A percentile compares a stretch with the other conserved stretches of the same genome.
Evolutionary conservation across 2,888 invertebrate genomes (phyloP).

Genomic region (Drepanosiphum platanoidis): DNA sequence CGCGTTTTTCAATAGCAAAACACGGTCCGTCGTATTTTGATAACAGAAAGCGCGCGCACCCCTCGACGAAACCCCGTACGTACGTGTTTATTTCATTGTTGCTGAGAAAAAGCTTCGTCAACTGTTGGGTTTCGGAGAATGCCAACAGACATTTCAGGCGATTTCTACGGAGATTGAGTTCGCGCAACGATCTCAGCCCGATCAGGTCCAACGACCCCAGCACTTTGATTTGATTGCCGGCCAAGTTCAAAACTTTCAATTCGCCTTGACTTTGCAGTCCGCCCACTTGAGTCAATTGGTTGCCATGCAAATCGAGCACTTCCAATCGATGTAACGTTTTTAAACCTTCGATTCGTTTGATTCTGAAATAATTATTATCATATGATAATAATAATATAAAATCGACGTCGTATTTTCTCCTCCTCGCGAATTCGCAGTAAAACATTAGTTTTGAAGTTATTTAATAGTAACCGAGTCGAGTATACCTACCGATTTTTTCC

Average conservation of each 20-base stretch:
- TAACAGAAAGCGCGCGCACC: no score
- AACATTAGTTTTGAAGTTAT: neutral
- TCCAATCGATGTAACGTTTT: constrained; percentile 80
- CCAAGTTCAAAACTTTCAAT: constrained; percentile 90
- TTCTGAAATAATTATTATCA: constrained; percentile 69
- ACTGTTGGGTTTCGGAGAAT: constrained; percentile 79
- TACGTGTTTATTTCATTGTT: constrained; percentile 80
- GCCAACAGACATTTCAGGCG: constrained; percentile 82
- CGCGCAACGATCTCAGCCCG: constrained; percentile 81
- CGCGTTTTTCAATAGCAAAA: no score
- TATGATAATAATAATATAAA: no score
- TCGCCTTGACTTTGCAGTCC: constrained; percentile 78
- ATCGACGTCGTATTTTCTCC: no score
- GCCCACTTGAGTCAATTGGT: constrained; percentile 80
- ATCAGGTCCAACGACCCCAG: constrained; percentile 81
- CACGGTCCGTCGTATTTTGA: no score
- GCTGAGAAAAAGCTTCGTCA: constrained; percentile 83
- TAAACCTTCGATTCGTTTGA: constrained; percentile 82
- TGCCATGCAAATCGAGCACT: constrained; percentile 92
- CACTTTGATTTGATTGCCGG: constrained; percentile 86
- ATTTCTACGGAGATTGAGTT: constrained; percentile 89
- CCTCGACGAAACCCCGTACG: constrained; percentile 64
- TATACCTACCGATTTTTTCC: constrained; percentile 84
- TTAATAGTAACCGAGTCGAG: neutral
- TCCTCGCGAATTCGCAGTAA: neutral